phyloP scores from a whole-genome alignment of 2,113 vertebrate genomes.

The Arenaria interpres region DNA sequence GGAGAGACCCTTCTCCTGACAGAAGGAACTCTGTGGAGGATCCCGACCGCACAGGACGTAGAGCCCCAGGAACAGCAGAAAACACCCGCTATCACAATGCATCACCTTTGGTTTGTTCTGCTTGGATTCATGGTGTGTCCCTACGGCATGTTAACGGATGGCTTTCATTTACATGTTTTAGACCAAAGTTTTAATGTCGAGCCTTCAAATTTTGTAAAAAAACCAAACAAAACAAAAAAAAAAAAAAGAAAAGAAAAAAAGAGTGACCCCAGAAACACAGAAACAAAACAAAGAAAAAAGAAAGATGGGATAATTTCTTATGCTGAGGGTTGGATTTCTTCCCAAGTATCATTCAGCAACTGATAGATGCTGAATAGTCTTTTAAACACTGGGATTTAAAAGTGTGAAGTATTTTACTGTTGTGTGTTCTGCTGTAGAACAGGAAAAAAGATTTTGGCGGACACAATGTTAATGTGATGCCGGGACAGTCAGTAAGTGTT shows the following conservation, averaged over 20 bases:
- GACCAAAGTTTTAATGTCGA: conserved; percentile 77
- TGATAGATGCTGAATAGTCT: conserved; percentile 15
- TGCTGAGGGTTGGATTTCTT: neutral
- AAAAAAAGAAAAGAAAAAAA: too few relatives aligned
- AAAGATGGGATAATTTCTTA: conserved; percentile 54
- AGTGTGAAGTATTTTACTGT: neutral
- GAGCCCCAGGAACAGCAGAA: conserved; percentile 16
- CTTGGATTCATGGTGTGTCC: neutral
- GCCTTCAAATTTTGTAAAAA: conserved; percentile 66
- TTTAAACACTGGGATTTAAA: conserved; percentile 7
- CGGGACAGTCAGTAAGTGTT: neutral
- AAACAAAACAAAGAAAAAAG: neutral
- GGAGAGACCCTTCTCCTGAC: conserved; percentile 71
- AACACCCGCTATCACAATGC: neutral
- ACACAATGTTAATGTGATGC: neutral
- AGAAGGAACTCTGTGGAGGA: conserved; percentile 50
- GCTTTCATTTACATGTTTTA: conserved; percentile 69
- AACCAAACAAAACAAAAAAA: neutral
- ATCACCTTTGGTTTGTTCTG: neutral
- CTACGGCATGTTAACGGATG: neutral
- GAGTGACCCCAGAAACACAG: neutral
- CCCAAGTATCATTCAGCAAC: conserved; percentile 16
- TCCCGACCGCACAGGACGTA: conserved; percentile 64
- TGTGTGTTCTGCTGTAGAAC: neutral
- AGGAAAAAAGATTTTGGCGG: neutral